These are phyloP conservation scores for Sander vitreus DNA, from an alignment of 2,113 vertebrate genomes.

Conservation along the genomic window DNA sequence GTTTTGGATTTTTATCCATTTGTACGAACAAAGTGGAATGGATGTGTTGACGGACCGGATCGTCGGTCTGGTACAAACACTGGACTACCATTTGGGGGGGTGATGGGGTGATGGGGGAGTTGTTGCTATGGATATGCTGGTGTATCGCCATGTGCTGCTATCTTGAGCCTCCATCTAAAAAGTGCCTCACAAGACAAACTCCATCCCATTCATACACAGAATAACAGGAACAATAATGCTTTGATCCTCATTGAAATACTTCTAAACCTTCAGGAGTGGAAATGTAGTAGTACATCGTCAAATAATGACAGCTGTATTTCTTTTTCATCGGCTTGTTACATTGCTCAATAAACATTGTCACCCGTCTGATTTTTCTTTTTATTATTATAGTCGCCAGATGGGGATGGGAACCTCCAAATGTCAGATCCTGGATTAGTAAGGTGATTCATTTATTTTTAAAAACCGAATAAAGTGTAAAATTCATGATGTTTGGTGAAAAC, in stretches of 20 bases:
- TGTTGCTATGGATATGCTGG: conserved; percentile 22
- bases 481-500: not conserved
- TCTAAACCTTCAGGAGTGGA: conserved; percentile 4
- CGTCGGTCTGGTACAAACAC: not conserved
- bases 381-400: not conserved
- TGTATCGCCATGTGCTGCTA: conserved; percentile 42
- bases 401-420: not conserved
- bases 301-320: not conserved
- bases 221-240: not conserved
- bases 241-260: not conserved
- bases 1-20: not conserved
- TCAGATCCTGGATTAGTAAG: not conserved
- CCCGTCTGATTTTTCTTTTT: not conserved
- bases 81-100: not conserved
- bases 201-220: not conserved
- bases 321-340: conserved; percentile 40
- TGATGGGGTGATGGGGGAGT: not conserved
- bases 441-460: not conserved
- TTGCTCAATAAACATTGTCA: conserved; percentile 71
- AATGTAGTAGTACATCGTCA: not conserved
- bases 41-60: not conserved
- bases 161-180: conserved; percentile 42
- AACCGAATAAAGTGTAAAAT: not conserved
- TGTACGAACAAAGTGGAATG: not conserved
- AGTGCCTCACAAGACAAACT: conserved; percentile 57